These are phyloP conservation scores for Lapara coniferarum DNA, from an alignment of 2,888 invertebrate species.

Conservation along the genomic window DNA sequence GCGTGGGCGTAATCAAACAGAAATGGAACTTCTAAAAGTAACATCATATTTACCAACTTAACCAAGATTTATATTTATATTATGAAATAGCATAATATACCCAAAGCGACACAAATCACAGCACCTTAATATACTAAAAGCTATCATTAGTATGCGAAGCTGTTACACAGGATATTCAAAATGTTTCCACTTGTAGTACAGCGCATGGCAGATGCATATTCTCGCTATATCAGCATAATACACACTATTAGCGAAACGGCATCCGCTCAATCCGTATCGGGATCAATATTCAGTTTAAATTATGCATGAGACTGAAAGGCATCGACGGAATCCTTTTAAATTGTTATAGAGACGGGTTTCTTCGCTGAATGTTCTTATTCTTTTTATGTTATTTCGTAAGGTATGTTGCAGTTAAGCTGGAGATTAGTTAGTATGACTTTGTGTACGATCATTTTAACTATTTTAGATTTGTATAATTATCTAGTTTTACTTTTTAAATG, in stretches of 20 bases:
- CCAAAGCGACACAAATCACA: background rate
- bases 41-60: no score
- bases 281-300: constrained; percentile 56
- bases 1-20: no score
- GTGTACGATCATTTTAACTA: background rate
- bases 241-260: constrained; percentile 47
- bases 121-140: background rate
- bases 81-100: background rate
- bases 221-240: constrained; percentile 45
- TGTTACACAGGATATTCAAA: constrained; percentile 33
- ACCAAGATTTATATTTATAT: background rate
- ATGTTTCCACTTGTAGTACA: constrained; percentile 38
- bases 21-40: no score
- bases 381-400: constrained; percentile 5
- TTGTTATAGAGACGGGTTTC: constrained; percentile 40
- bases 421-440: background rate
- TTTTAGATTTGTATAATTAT: background rate
- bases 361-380: background rate
- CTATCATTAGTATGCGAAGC: constrained; percentile 26
- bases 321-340: constrained; percentile 50
- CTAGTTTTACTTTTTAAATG: no score
- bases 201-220: constrained; percentile 39
- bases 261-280: constrained; percentile 37
- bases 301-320: constrained; percentile 54
- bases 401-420: constrained; percentile 5